Evolutionary conservation across 2,888 invertebrate species (phyloP).

Genomic region (Bhutanitis thaidina): DNA sequence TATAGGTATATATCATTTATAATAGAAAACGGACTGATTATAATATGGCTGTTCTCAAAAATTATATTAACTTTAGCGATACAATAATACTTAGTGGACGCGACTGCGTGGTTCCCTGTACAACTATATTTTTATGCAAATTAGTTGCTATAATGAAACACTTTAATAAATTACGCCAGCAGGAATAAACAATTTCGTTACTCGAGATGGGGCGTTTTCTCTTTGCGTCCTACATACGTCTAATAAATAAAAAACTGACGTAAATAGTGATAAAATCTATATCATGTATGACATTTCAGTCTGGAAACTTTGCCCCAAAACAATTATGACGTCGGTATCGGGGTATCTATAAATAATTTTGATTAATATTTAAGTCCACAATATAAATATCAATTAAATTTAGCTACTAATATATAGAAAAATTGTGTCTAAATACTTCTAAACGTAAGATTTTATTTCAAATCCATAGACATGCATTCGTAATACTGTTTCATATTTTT

Average conservation of each 20-base stretch:
- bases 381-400: too few species aligned
- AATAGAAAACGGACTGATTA: too few species aligned
- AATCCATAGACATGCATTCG: too few species aligned
- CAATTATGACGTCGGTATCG: background rate
- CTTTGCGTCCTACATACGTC: background rate
- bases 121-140: slow-evolving; percentile 7
- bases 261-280: background rate
- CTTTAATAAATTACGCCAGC: background rate
- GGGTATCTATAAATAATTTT: background rate
- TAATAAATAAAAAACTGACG: background rate
- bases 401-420: too few species aligned
- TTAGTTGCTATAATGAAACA: background rate
- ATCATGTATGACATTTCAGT: background rate
- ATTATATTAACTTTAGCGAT: too few species aligned
- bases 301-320: background rate
- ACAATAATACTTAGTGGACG: background rate
- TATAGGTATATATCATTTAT: too few species aligned
- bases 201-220: background rate
- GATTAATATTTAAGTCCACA: too few species aligned
- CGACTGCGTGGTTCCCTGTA: background rate
- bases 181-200: background rate
- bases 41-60: too few species aligned
- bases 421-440: too few species aligned
- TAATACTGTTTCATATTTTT: too few species aligned
- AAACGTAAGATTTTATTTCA: too few species aligned